Percentiles rank a stretch among this genome's conserved stretches.
These are phyloP conservation scores for Nemurella pictetii DNA, from an alignment of 2,888 invertebrate species.

Conservation along the genomic window DNA sequence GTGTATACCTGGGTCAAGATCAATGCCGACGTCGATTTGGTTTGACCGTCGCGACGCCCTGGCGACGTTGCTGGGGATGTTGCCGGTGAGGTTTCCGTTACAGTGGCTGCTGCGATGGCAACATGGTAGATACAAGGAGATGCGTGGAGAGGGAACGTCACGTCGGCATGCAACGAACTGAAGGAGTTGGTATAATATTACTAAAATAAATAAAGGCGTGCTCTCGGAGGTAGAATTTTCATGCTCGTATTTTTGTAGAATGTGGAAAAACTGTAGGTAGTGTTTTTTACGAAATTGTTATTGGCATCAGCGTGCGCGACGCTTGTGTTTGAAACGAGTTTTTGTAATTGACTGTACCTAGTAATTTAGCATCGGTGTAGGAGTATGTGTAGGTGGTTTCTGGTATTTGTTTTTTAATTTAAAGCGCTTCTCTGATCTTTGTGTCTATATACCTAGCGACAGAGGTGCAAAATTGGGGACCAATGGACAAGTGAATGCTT, in stretches of 20 bases:
- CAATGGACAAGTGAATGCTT: no score
- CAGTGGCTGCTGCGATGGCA: not conserved
- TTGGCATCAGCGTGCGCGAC: no score
- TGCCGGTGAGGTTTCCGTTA: not conserved
- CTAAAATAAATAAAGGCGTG: not conserved
- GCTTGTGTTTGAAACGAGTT: no score
- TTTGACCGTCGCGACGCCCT: not conserved
- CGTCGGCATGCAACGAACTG: not conserved
- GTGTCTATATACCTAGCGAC: no score
- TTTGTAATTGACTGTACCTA: no score
- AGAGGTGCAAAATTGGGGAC: no score
- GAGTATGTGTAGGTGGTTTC: no score
- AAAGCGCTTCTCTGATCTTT: no score
- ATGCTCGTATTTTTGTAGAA: not conserved
- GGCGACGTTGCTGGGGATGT: not conserved
- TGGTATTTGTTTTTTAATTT: no score
- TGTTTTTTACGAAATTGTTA: no score
- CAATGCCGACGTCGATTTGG: not conserved
- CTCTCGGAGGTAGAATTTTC: not conserved
- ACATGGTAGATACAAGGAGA: not conserved
- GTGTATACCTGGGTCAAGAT: not conserved
- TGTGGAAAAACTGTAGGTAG: no score
- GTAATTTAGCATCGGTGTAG: no score
- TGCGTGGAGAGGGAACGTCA: not conserved
- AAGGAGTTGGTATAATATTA: not conserved